These are phyloP conservation scores for Channallabes apus DNA, from an alignment of 2,797 vertebrate species.

Conservation along the genomic window DNA sequence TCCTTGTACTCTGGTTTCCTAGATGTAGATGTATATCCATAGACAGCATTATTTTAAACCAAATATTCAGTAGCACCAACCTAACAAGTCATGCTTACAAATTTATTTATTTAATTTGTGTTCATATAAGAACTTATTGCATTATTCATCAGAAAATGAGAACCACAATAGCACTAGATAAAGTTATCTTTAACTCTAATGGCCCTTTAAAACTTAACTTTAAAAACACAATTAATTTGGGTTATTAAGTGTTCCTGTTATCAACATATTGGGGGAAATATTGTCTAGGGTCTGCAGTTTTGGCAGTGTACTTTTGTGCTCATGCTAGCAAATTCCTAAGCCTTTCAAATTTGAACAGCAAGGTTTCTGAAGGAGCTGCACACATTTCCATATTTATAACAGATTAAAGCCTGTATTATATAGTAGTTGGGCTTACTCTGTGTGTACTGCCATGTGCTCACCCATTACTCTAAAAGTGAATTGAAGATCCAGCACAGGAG, in stretches of 20 bases:
- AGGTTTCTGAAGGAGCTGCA: conserved; percentile 3
- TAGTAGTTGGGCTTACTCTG: background rate
- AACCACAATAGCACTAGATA: background rate
- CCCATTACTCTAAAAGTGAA: background rate
- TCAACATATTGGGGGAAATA: background rate
- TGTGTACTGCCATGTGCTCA: conserved; percentile 14
- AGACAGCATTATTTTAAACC: too few relatives aligned
- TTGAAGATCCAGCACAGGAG: conserved; percentile 13
- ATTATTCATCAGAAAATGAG: background rate
- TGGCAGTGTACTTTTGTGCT: background rate
- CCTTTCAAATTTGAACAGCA: background rate
- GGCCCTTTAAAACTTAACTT: background rate
- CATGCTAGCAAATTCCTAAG: conserved; percentile 7
- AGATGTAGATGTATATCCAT: too few relatives aligned
- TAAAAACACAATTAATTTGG: background rate
- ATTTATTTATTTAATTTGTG: too few relatives aligned
- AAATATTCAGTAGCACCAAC: too few relatives aligned
- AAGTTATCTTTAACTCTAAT: background rate
- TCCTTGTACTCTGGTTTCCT: too few relatives aligned
- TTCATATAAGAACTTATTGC: background rate
- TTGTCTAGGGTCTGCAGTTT: background rate
- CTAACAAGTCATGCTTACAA: too few relatives aligned
- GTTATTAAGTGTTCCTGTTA: background rate
- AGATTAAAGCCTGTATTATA: conserved; percentile 1
- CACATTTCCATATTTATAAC: conserved; percentile 20